Percentiles rank a stretch among this genome's conserved stretches.
Conservation (phyloP, 2,797 vertebrate species). For the Smutsia gigantea region DNA sequence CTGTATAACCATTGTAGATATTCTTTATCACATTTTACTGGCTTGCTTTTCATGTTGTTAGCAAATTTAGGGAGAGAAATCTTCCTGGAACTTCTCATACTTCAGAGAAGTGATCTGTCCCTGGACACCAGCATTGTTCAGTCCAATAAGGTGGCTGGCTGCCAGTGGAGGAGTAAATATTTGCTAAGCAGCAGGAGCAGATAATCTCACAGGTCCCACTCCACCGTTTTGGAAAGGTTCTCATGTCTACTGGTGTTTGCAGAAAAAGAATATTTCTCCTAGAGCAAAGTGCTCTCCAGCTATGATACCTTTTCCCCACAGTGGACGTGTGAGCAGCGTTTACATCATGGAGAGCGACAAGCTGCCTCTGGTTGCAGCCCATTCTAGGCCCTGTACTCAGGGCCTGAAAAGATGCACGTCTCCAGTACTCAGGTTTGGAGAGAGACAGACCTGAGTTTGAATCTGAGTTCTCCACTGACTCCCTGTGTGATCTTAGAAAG, state of each 20-base stretch:
- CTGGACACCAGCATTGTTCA: not conserved
- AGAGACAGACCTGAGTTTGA: not conserved
- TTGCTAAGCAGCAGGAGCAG: not conserved
- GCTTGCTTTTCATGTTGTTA: not conserved
- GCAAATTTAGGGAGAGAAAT: not conserved
- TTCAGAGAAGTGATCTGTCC: not conserved
- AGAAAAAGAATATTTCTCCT: not conserved
- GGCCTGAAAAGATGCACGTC: not conserved
- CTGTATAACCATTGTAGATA: not conserved
- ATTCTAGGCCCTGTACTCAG: not conserved
- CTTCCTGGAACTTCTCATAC: not conserved
- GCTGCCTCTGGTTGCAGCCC: not conserved
- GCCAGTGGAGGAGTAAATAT: no score
- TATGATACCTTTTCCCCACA: rapidly evolving
- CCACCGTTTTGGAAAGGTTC: not conserved
- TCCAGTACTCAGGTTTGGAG: not conserved
- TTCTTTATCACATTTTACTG: not conserved
- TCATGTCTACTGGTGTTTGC: not conserved
- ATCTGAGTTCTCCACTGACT: not conserved
- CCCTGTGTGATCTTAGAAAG: not conserved
- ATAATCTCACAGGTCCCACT: not conserved
- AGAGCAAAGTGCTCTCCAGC: not conserved
- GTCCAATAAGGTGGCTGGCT: not conserved
- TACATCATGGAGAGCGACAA: rapidly evolving
- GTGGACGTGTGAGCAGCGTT: rapidly evolving